Evolutionary conservation across 2,797 vertebrate genomes (phyloP).

Genomic region (Dendrocincla tyrannina): DNA sequence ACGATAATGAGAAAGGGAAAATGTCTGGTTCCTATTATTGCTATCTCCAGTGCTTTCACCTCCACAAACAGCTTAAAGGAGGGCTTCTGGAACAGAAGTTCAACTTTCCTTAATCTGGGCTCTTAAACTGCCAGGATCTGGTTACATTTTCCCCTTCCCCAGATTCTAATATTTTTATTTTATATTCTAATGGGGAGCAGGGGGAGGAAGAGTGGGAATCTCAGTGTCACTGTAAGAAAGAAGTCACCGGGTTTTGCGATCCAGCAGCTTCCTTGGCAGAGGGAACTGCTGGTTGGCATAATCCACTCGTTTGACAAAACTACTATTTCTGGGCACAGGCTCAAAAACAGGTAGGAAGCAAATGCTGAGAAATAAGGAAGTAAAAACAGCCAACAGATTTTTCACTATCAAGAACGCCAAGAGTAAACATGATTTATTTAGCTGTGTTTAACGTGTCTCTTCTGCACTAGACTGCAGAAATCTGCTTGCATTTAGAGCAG

Average conservation of each 20-base stretch:
- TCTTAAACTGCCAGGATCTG: slow-evolving; percentile 23
- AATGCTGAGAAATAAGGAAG: slow-evolving; percentile 85
- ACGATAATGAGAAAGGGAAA: background rate
- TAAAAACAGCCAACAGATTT: slow-evolving; percentile 81
- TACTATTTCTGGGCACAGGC: slow-evolving; percentile 86
- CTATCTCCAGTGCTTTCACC: slow-evolving; percentile 11
- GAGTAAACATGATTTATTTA: slow-evolving; percentile 86
- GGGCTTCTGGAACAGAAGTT: slow-evolving; percentile 36
- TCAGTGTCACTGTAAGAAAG: slow-evolving; percentile 76
- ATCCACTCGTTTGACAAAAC: slow-evolving; percentile 82
- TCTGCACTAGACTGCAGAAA: slow-evolving; percentile 69
- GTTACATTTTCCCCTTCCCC: background rate
- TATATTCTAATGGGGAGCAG: slow-evolving; percentile 23
- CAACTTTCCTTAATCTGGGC: slow-evolving; percentile 3
- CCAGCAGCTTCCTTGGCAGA: slow-evolving; percentile 83
- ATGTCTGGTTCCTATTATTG: slow-evolving; percentile 36
- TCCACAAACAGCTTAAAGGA: slow-evolving; percentile 23
- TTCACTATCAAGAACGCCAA: slow-evolving; percentile 78
- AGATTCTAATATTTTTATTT: slow-evolving; percentile 66
- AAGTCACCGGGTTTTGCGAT: slow-evolving; percentile 78
- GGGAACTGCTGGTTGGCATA: slow-evolving; percentile 79
- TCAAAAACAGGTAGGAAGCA: slow-evolving; percentile 89
- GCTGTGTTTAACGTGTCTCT: slow-evolving; percentile 75
- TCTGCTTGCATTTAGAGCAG: slow-evolving; percentile 71
- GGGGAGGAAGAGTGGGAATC: background rate